Evolutionary conservation across 2,797 vertebrate species (phyloP).

Genomic region (Petrocephalus schoutedeni): DNA sequence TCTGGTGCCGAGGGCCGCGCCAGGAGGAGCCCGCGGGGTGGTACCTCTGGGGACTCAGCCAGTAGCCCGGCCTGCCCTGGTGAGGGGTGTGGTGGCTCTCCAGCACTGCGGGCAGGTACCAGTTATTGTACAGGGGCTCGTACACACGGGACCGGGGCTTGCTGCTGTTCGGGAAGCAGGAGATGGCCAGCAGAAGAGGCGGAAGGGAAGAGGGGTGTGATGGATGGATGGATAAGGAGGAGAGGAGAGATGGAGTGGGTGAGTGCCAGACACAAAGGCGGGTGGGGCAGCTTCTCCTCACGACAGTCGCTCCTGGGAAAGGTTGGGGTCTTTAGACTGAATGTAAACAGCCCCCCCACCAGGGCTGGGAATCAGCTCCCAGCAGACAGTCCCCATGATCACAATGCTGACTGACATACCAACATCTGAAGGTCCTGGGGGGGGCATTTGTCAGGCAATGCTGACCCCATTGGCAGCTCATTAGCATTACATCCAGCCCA

Average conservation of each 20-base stretch:
- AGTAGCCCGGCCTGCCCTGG: constrained; percentile 46
- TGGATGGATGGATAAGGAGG: neutral
- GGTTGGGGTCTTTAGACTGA: neutral
- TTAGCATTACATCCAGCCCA: neutral
- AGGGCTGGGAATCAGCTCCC: neutral
- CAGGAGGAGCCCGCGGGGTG: constrained; percentile 42
- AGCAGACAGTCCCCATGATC: neutral
- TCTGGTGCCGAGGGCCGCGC: constrained; percentile 31
- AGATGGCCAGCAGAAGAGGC: neutral
- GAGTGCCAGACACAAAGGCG: neutral
- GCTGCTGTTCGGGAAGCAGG: constrained; percentile 24
- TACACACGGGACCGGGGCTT: constrained; percentile 41
- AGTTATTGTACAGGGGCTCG: constrained; percentile 40
- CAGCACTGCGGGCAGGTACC: constrained; percentile 34
- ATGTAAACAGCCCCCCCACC: neutral
- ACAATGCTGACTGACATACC: neutral
- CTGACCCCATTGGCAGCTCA: neutral
- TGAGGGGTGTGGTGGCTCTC: constrained; percentile 42
- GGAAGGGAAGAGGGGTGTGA: neutral
- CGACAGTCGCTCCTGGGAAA: neutral
- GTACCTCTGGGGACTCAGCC: constrained; percentile 48
- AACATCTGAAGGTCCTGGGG: neutral
- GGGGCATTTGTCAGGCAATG: neutral
- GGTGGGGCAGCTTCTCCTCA: neutral
- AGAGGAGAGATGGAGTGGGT: neutral